These are phyloP conservation scores for Microctonus hyperodae DNA, from an alignment of 2,888 invertebrate species.

Conservation along the genomic window DNA sequence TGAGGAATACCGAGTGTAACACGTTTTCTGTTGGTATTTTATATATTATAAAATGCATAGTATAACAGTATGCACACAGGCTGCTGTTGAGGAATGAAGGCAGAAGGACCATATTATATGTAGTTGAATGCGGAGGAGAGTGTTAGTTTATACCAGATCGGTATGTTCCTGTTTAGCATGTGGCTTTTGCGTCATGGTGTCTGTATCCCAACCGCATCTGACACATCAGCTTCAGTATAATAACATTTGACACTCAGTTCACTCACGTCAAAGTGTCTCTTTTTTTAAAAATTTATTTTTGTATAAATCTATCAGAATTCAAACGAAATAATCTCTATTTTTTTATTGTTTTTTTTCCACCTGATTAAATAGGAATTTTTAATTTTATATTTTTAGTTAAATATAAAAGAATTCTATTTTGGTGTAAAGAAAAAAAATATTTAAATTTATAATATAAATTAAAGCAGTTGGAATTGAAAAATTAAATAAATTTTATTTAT, in stretches of 20 bases:
- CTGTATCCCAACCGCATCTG: constrained; percentile 38
- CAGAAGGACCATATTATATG: constrained; percentile 25
- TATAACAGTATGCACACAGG: constrained; percentile 14
- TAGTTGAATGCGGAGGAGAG: constrained; percentile 24
- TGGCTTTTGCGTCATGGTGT: constrained; percentile 39
- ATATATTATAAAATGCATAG: background rate
- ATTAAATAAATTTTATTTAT: too few species aligned
- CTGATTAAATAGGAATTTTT: too few species aligned
- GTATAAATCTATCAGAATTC: background rate
- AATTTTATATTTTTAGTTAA: too few species aligned
- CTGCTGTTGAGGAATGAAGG: constrained; percentile 19
- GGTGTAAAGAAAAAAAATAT: too few species aligned
- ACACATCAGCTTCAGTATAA: background rate
- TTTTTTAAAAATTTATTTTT: background rate
- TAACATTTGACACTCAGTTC: background rate
- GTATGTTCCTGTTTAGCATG: constrained; percentile 41
- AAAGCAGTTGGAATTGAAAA: too few species aligned
- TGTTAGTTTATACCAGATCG: constrained; percentile 30
- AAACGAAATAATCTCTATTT: too few species aligned
- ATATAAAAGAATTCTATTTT: too few species aligned
- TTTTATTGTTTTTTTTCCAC: background rate
- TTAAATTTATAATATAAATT: too few species aligned
- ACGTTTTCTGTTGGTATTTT: background rate
- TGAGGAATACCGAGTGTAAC: constrained; percentile 12
- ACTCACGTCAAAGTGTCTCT: background rate